Evolutionary conservation across 2,113 vertebrate genomes (phyloP), one percentile per base, ranked within the genome.

Genomic region (Tachysurus vachellii): DNA sequence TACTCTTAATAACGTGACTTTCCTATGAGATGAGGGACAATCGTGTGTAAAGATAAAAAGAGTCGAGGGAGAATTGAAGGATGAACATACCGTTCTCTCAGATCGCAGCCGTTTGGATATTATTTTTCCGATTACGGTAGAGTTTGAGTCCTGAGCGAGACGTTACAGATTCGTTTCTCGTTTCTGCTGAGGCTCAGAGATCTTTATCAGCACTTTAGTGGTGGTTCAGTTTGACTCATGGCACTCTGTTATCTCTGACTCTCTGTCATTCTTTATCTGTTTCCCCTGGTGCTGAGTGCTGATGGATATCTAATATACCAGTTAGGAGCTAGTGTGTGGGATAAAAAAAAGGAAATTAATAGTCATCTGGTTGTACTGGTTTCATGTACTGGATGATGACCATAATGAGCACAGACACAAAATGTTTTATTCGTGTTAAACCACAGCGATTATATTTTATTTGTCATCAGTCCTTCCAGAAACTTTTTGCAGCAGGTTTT

Each of bases 101-200:
- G 79, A 61, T 61, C 79, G 16, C 17, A 21, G 1, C 28, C 28
- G 13, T 62, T 61, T 5, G 47, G 47, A 7, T 50, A 9, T 61
- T 36, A 31, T 80, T 53, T 56, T 76, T n/a, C 23, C 5, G 5
- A 76, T 50, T 13, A 56, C 19, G 1, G 75, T 26, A 8, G 75
- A 17, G n/a, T 47, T 21, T 10, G 6, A 42, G 70, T 23, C 3
- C 1, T 19, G 12, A 13, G 47, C 11, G 66, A 56, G 66, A 71
- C 19, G 53, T 36, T 84, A 42, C 17, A 70, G 53, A 59, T 12
- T 31, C 42, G 13, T 64, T 0, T 5, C 42, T n/a, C 11, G 2
- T 71, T 82, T 71, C 28, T 59, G 77, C 79, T 82, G 85, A 86
- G 7, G 85, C 54, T 70, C 26, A 53, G 31, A 81, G 85, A 86